These are phyloP conservation scores for Spilarctia lutea DNA, from an alignment of 2,888 invertebrate species.

Conservation along the genomic window DNA sequence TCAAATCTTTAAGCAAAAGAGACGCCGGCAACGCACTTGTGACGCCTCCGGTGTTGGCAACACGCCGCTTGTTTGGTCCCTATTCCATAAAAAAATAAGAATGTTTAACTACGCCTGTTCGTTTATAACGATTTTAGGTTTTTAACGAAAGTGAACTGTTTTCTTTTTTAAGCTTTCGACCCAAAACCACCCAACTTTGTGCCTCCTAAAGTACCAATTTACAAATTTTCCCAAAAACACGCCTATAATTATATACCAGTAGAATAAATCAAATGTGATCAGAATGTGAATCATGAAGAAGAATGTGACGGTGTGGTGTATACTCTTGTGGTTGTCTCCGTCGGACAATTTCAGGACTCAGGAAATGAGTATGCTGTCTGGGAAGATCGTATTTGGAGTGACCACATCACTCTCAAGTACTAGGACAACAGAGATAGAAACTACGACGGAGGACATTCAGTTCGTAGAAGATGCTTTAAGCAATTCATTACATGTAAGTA, in stretches of 20 bases:
- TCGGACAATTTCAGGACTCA: slow-evolving; percentile 52
- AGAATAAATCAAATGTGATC: slow-evolving; percentile 24
- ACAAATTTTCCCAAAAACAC: not conserved
- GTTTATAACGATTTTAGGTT: too few species aligned
- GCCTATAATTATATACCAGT: not conserved
- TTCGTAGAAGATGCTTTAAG: slow-evolving; percentile 5
- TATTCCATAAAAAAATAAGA: too few species aligned
- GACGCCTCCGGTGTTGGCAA: too few species aligned
- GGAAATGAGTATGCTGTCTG: slow-evolving; percentile 55
- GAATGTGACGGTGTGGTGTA: slow-evolving; percentile 56
- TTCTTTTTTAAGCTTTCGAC: slow-evolving; percentile 3
- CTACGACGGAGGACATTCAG: slow-evolving; percentile 1
- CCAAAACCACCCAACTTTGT: slow-evolving; percentile 20
- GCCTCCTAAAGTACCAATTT: slow-evolving; percentile 42
- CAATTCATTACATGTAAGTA: slow-evolving; percentile 43
- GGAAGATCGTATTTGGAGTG: slow-evolving; percentile 46
- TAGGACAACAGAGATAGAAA: slow-evolving; percentile 16
- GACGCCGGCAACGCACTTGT: too few species aligned
- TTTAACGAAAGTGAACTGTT: not conserved
- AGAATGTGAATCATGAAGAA: slow-evolving; percentile 58
- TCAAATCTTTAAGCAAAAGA: too few species aligned
- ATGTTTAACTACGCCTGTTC: not conserved
- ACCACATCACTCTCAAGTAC: slow-evolving; percentile 27
- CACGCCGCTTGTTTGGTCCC: too few species aligned
- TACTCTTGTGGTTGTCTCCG: slow-evolving; percentile 54